These are phyloP conservation scores for Metaphire vulgaris DNA, from an alignment of 1,140 invertebrate genomes.

Conservation along the genomic window DNA sequence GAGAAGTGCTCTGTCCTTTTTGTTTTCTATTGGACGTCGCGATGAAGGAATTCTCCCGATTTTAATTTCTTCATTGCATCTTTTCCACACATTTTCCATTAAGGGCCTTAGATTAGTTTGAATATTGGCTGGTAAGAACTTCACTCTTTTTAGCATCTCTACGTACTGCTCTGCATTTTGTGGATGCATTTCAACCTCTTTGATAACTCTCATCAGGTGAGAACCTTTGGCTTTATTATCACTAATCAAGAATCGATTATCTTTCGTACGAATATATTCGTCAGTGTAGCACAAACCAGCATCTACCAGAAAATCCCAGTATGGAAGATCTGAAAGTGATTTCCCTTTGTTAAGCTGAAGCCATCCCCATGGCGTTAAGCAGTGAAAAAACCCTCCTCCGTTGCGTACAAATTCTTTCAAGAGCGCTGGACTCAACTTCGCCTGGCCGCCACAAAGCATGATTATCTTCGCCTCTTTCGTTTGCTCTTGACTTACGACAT, in stretches of 20 bases:
- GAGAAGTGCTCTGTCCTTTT: neutral
- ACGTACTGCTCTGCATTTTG: neutral
- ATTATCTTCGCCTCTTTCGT: neutral
- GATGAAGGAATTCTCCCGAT: neutral
- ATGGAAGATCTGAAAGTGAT: slow-evolving; percentile 14
- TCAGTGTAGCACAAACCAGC: slow-evolving; percentile 19
- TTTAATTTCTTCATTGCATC: neutral
- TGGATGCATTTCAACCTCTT: neutral
- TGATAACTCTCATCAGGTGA: neutral
- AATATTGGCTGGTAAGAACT: neutral
- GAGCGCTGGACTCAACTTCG: neutral
- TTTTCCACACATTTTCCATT: slow-evolving; percentile 17
- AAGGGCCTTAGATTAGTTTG: neutral
- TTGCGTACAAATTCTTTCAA: slow-evolving; percentile 10
- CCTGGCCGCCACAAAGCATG: neutral
- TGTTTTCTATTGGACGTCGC: neutral
- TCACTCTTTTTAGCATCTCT: neutral
- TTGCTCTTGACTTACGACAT: neutral
- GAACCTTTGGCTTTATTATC: neutral
- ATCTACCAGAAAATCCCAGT: slow-evolving; percentile 3
- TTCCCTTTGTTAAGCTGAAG: slow-evolving; percentile 18
- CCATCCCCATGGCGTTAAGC: slow-evolving; percentile 28
- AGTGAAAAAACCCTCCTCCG: slow-evolving; percentile 24
- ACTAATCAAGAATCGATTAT: neutral
- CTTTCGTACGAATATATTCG: neutral